Percentiles rank a stretch among this genome's conserved stretches.
Conservation (phyloP, 2,888 invertebrate species). For the Heteropelma amictum region DNA sequence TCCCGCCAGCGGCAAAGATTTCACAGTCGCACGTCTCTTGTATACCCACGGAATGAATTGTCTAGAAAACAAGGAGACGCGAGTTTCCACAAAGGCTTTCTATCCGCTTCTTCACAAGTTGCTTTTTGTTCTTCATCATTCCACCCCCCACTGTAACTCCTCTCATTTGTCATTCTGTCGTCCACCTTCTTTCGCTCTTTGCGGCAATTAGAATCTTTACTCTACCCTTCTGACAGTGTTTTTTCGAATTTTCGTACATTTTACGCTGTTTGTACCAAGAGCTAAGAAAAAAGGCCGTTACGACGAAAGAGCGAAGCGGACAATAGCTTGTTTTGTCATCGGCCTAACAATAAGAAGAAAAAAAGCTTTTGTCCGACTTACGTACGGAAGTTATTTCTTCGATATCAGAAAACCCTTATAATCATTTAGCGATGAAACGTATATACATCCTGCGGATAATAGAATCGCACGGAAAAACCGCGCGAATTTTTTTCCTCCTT, state of each 20-base stretch:
- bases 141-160: neutral
- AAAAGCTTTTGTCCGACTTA: neutral
- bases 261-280: neutral
- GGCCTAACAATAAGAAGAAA: neutral
- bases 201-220: constrained; percentile 43
- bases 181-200: constrained; percentile 20
- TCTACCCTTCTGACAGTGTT: constrained; percentile 9
- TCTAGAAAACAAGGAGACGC: constrained; percentile 46
- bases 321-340: constrained; percentile 36
- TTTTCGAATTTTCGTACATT: constrained; percentile 15
- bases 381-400: neutral
- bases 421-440: neutral
- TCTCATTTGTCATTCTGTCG: constrained; percentile 49
- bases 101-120: constrained; percentile 15
- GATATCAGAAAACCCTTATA: constrained; percentile 10
- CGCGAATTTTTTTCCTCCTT: constrained; percentile 13
- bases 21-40: constrained; percentile 20
- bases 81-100: constrained; percentile 41
- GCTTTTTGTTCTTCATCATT: neutral
- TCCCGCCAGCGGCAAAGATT: constrained; percentile 27
- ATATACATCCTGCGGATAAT: constrained; percentile 20
- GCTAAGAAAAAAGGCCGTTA: constrained; percentile 8
- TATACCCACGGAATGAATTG: constrained; percentile 32
- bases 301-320: constrained; percentile 15
- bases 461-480: constrained; percentile 25